A percentile compares a stretch with the other conserved stretches of the same genome.
phyloP scores from a whole-genome alignment of 1,140 invertebrate genomes.

The Melanaphis sacchari region DNA sequence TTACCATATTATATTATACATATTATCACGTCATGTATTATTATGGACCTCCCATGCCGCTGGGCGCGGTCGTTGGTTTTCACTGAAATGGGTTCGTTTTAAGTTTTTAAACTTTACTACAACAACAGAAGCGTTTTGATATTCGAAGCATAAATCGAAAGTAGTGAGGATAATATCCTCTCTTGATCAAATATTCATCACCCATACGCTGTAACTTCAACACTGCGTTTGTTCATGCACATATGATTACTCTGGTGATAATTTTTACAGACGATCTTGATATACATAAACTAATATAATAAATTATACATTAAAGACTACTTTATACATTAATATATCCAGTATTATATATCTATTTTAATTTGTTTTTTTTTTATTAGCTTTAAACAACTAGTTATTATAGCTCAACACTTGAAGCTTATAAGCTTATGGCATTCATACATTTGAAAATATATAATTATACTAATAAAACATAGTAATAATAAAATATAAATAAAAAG shows the following conservation, averaged over 20 bases:
- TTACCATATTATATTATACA: not conserved
- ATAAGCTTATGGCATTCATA: no score
- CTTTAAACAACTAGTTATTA: not conserved
- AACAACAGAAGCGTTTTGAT: not conserved
- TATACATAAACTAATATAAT: not conserved
- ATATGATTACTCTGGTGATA: not conserved
- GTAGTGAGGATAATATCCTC: not conserved
- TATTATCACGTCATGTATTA: not conserved
- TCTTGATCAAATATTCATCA: not conserved
- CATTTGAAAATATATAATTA: no score
- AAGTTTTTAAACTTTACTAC: slow-evolving; percentile 13
- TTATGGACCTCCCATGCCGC: not conserved
- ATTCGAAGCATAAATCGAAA: not conserved
- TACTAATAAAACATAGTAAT: no score
- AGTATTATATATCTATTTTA: not conserved
- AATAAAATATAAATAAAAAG: no score
- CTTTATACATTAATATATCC: no score
- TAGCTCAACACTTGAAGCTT: no score
- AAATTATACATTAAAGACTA: not conserved
- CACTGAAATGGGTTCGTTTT: not conserved
- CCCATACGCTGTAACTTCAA: not conserved
- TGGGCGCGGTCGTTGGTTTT: no score
- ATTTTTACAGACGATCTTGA: not conserved
- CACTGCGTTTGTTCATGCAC: not conserved
- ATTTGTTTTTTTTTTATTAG: not conserved